Evolutionary conservation across 2,113 vertebrate species (phyloP).

Genomic region (Diadophis punctatus): DNA sequence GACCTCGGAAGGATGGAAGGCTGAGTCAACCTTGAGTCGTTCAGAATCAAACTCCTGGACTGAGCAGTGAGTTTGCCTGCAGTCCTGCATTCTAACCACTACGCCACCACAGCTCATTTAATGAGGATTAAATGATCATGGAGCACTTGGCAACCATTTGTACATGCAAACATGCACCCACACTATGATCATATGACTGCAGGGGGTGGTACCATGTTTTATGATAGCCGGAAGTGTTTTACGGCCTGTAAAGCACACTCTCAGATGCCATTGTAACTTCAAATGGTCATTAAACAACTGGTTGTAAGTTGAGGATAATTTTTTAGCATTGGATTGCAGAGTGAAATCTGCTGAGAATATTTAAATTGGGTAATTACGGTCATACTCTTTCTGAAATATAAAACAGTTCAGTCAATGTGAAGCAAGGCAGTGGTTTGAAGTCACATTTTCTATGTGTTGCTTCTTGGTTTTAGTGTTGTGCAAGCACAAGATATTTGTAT

Average conservation of each 20-base stretch:
- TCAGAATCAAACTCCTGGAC: too few species aligned
- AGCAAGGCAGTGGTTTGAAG: not conserved
- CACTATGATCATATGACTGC: not conserved
- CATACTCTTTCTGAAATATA: accelerated
- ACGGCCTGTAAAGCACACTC: not conserved
- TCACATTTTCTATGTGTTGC: not conserved
- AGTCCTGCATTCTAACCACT: too few species aligned
- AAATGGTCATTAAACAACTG: not conserved
- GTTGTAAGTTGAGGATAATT: not conserved
- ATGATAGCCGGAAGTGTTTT: not conserved
- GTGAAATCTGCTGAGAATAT: not conserved
- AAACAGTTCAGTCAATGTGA: not conserved
- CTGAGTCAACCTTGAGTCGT: too few species aligned
- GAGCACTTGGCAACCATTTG: not conserved
- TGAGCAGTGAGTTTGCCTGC: too few species aligned
- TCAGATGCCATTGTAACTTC: not conserved
- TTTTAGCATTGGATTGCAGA: not conserved
- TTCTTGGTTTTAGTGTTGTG: not conserved
- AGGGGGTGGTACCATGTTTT: not conserved
- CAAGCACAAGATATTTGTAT: not conserved
- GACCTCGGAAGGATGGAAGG: too few species aligned
- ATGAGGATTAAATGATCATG: not conserved
- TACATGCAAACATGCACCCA: not conserved
- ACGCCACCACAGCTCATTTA: too few species aligned
- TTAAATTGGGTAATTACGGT: not conserved